Base-by-base conservation (phyloP, 2,113 vertebrate genomes). In the Psittacus erithacus region DNA sequence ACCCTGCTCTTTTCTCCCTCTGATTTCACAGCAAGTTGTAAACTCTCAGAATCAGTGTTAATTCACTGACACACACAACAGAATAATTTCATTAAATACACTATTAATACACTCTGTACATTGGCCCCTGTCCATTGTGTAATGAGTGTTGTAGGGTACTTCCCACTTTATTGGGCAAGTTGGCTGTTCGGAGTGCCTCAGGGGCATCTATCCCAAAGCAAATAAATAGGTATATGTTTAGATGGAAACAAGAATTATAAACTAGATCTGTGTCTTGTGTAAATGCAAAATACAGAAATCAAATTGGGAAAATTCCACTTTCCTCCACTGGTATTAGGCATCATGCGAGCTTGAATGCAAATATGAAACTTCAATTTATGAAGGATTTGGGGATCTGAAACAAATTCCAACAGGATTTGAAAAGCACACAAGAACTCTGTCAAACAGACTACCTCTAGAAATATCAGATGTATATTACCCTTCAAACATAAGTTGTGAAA, bases 301-400 rank as follows among this genome's bases (percentile, higher is more conserved):
- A 88, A 90, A 93, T 84, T 33, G 86, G 90, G 88, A 96, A 96
- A 96, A 92, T 96, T 93, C 86, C 90, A 92, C 86, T 92, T 95
- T 44, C 88, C 77, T 90, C n/a, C 20, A 6, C 62, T 69, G 57
- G 73, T 88, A 64, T 93, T 94, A 95, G 90, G 96, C 95, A 95
- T 95, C 88, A 38, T 71, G 52, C 64, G 65, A 92, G 65, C 69
- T 25, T 38, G 86, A 94, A 86, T 97, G 92, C 83, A 96, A 95
- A 92, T 90, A 91, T 4, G 91, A 93, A 93, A 71, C 86, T 96
- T 95, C 93, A 96, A 93, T 97, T 96, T 97, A 97, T 91, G 90
- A 84, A 79, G 93, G 95, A 96, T 96, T 95, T 95, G 65, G 65
- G 82, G 92, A 86, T 88, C 86, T 69, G 90, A 95, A 94, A 86